Base-by-base conservation (phyloP, 2,888 invertebrate genomes). In the Drosophila kambysellisi region DNA sequence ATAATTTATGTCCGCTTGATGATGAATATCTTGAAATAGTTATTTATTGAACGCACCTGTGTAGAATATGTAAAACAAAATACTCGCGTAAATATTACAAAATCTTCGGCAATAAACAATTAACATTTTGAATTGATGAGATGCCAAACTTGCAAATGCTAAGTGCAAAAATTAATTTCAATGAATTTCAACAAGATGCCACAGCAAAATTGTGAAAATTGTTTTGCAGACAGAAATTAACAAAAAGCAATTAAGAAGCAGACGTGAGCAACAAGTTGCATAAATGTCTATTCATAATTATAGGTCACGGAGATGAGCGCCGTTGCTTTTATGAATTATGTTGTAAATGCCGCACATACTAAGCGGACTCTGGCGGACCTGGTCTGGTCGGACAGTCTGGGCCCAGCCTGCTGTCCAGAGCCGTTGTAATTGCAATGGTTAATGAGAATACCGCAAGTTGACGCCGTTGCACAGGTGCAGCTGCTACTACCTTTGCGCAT, bases 201-300 rank as follows among this genome's bases (percentile, higher is more conserved):
- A 46, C 5, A 25, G 71, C 46, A 68, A 74, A 81, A 71, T 78
- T 74, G 82, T 74, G 56, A 66, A 82, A 66, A 81, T 87, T 78
- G 70, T 66, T 78, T 54, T 46, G 64, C 70, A 52, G 70, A 67
- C 70, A 53, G 63, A 74, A 76, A 89, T 77, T 79, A 90, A 83
- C 90, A 90, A 90, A 88, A 89, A 82, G 90, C 89, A 88, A 88
- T 88, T 88, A 88, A 90, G 89, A 90, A 83, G 64, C 70, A 32
- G 54, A 72, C 68, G 69, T 48, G 67, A 72, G 60, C 71, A 78
- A 70, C 82, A 83, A 81, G 74, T 79, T 79, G 83, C 78, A 61
- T 71, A 86, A 83, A 83, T 78, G 82, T 79, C 79, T 75, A 86
- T 76, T 88, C 81, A 78, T 88, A 89, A 88, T 89, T 87, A 82